These are phyloP conservation scores for Enteromius radiatus DNA, from an alignment of 2,797 vertebrate species.

Conservation along the genomic window DNA sequence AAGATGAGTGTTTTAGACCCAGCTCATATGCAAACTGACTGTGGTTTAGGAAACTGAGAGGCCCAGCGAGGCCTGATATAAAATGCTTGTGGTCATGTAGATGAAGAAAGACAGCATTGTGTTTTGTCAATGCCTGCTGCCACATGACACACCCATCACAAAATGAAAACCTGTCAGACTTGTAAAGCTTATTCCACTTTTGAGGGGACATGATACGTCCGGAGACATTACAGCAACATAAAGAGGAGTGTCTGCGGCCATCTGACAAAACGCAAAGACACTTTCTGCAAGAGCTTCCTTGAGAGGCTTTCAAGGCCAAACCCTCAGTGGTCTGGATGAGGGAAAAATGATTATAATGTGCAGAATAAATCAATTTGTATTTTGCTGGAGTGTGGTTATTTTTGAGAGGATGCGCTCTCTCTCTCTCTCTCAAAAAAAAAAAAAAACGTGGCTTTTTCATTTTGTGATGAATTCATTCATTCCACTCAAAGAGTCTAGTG, in stretches of 20 bases:
- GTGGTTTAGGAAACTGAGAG: constrained; percentile 17
- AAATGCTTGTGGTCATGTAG: constrained; percentile 27
- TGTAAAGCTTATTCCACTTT: constrained; percentile 19
- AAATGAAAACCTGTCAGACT: constrained; percentile 50
- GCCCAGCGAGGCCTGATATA: neutral
- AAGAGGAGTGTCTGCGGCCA: constrained; percentile 39
- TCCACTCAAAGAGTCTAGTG: constrained; percentile 28
- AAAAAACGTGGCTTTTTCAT: neutral
- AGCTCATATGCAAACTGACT: constrained; percentile 3
- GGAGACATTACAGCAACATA: constrained; percentile 36
- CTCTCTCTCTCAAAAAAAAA: constrained; percentile 20
- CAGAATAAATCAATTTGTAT: constrained; percentile 37
- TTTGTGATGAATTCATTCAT: constrained; percentile 46
- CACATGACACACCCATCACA: constrained; percentile 38
- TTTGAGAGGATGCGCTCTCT: neutral
- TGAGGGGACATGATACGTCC: constrained; percentile 36
- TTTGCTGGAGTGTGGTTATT: constrained; percentile 32
- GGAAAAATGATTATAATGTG: constrained; percentile 44
- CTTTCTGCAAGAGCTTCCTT: constrained; percentile 9
- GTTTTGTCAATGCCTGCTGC: constrained; percentile 16
- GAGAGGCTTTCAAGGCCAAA: constrained; percentile 38
- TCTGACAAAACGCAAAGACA: constrained; percentile 46
- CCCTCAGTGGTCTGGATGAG: constrained; percentile 26
- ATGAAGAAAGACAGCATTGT: constrained; percentile 24
- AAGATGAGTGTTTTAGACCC: neutral